Evolutionary conservation across 1,140 invertebrate species (phyloP), one percentile per base, ranked within the genome.

Genomic region (Tetranychus urticae): DNA sequence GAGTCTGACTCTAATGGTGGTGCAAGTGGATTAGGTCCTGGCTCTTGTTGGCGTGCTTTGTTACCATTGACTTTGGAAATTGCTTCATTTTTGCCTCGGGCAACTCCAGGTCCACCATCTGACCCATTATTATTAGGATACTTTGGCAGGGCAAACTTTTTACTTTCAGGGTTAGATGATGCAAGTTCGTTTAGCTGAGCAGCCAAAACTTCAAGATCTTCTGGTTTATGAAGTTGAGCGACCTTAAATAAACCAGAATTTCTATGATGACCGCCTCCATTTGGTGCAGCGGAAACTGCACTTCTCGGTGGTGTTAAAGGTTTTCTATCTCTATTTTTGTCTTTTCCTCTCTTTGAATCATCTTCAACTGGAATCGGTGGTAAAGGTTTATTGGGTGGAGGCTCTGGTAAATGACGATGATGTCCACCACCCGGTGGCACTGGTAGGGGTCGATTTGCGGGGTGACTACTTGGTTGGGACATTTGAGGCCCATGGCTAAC

Each of bases 171-270:
- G 4, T 42, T 45, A 39, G 57, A 42, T 31, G 23, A 34, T 45
- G 57, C 86, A 70, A 93, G 77, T 75, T 92, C 86, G 76, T 86
- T 90, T 68, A 93, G 78, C 75, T 93, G 88, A 70, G 86, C 87
- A 65, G 88, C 88, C 70, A 93, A 75, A 71, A 84, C 82, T 74
- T 93, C 88, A 75, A 93, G 80, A 74, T 92, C 87, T 64, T 68
- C 67, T 45, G 67, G 65, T 47, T 63, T 65, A 50, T 67, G 64
- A 45, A 63, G 52, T 37, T 67, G 63, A n/a, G 63, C 60, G 12
- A 62, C 60, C 59, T 68, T 66, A 55, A 68, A 66, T 34, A 66
- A 55, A 52, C 65, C 66, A 64, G 66, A 67, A 60, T 64, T 67
- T 12, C 67, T 60, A 54, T 62, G 63, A 58, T 45, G 55, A 59